Conservation (phyloP, 2,113 vertebrate species). For the Mungos mungo region DNA sequence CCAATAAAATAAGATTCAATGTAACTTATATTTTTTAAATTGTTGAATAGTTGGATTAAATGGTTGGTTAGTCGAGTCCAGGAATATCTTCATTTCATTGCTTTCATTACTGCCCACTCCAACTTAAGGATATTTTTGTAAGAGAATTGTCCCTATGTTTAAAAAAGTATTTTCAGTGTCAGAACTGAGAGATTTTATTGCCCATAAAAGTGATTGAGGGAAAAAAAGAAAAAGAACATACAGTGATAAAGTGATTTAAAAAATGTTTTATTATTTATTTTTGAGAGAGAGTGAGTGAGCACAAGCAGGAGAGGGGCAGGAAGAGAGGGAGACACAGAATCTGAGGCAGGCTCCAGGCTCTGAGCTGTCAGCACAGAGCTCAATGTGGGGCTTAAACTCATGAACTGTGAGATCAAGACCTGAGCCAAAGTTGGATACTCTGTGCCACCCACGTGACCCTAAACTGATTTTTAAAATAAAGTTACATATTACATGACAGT, state of each 20-base stretch:
- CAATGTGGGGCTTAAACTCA: too few relatives aligned
- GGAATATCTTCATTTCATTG: neutral
- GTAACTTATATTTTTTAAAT: neutral
- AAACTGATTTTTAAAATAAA: neutral
- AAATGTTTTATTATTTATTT: too few relatives aligned
- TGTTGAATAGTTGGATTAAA: too few relatives aligned
- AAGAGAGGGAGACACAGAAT: too few relatives aligned
- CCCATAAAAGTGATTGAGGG: neutral
- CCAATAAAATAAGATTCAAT: neutral
- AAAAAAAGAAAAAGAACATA: neutral
- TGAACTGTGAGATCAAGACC: too few relatives aligned
- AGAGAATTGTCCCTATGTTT: neutral
- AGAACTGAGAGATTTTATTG: neutral
- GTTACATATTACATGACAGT: neutral
- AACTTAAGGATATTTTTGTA: neutral
- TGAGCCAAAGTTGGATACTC: too few relatives aligned
- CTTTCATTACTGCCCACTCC: neutral
- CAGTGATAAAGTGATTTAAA: neutral
- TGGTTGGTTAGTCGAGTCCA: fast-evolving
- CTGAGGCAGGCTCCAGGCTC: too few relatives aligned
- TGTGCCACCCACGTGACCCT: too few relatives aligned
- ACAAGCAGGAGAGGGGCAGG: too few relatives aligned
- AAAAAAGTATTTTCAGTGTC: neutral
- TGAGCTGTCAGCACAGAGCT: too few relatives aligned
- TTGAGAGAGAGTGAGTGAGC: too few relatives aligned